Base-by-base conservation (phyloP, 2,797 vertebrate genomes). In the Telmatherina bonti region DNA sequence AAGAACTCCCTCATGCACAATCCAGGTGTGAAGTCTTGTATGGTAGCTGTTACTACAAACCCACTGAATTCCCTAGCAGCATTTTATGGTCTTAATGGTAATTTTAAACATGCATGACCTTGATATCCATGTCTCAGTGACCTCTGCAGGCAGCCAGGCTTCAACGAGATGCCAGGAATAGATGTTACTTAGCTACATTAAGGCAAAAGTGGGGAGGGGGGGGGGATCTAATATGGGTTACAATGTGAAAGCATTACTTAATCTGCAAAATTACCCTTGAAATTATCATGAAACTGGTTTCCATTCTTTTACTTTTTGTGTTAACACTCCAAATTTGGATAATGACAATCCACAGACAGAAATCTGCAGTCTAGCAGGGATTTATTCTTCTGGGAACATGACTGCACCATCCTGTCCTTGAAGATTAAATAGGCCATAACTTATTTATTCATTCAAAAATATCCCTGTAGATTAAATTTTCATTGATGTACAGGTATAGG, bases 381-480 rank as follows among this genome's bases (percentile, higher is more conserved):
- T 16, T n/a, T 30, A 10, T 64, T 62, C 30, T 36, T 55, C 31
- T 72, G 69, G 65, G 63, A 72, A 60, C 67, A 38, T 57, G 63
- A 62, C 33, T 69, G 52, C 65, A 59, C 43, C 53, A 22, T 9
- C 29, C 53, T 76, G 73, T 87, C 86, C 59, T 58, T 71, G 11
- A 76, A 72, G 78, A 88, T 85, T 81, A 70, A 87, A 72, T 38
- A 79, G 49, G 55, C 29, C 61, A 90, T 92, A 70, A 91, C 55
- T 92, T 87, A 92, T 92, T 92, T 71, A 93, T 88, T 41, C 78
- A 69, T 64, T 76, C 68, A 85, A 87, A 86, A 91, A 92, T 84
- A 91, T 82, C 86, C 52, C 61, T 54, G 69, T 49, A 74, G 51
- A 85, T 86, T 43, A 78, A 73, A 78, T 55, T 88, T 90, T 88